A percentile compares a stretch with the other conserved stretches of the same genome.
These are phyloP conservation scores for Eurystomus glaucurus DNA, from an alignment of 2,797 vertebrate species.

Conservation along the genomic window DNA sequence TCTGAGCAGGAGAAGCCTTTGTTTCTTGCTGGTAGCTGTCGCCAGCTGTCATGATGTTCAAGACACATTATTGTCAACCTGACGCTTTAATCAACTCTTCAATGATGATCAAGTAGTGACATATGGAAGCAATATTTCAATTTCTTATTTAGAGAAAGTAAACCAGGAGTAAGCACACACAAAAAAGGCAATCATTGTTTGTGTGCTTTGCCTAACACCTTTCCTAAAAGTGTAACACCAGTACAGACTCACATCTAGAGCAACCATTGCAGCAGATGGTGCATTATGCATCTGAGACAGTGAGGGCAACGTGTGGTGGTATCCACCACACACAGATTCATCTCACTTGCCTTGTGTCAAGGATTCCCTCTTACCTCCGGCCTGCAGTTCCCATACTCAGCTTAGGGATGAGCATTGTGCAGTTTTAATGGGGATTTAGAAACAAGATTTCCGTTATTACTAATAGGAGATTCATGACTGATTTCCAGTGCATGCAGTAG, in stretches of 20 bases:
- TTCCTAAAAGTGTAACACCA: not conserved
- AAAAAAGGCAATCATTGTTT: not conserved
- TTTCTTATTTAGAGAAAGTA: not conserved
- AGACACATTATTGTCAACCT: not conserved
- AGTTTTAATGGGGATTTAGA: not conserved
- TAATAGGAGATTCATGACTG: not conserved
- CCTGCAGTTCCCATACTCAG: not conserved
- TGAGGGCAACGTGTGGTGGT: accelerated
- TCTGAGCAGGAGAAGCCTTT: not conserved
- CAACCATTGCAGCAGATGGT: not conserved
- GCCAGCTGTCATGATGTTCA: not conserved
- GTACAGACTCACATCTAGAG: accelerated
- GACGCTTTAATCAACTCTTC: not conserved
- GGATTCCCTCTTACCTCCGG: not conserved
- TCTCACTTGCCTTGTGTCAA: not conserved
- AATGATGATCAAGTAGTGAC: not conserved
- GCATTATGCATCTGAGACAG: not conserved
- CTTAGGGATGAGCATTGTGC: not conserved
- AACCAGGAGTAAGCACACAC: not conserved
- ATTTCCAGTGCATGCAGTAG: not conserved
- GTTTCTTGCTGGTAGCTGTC: not conserved
- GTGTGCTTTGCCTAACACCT: not conserved
- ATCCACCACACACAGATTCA: not conserved
- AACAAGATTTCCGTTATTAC: not conserved
- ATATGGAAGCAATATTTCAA: not conserved